Evolutionary conservation across 1,140 invertebrate genomes (phyloP), one percentile per base, ranked within the genome.

Genomic region (Matsumurasca onukii): DNA sequence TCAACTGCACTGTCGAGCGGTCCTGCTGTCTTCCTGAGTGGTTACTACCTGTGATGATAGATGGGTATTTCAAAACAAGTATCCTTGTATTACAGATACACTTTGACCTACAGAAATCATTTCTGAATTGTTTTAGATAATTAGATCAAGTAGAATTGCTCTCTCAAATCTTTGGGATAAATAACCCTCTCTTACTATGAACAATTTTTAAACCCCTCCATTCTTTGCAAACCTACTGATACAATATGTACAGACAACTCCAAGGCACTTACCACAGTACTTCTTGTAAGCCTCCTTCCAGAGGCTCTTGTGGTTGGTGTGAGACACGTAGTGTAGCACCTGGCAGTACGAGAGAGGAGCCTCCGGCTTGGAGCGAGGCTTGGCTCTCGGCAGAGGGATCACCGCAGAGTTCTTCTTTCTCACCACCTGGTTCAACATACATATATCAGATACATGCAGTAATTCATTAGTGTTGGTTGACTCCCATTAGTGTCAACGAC

Each of bases 281-380:
- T 90, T 91, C 75, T 91, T 91, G 74, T 89, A 91, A 3, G 89
- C 86, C 74, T 91, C 86, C 77, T 92, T 92, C 92, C 91, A 94
- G 64, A 93, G 80, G 79, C 91, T 92, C 75, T 88, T 86, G 75
- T 91, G 90, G 82, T 93, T 94, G 31, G 85, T 90, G 76, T 91
- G 86, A 0, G 89, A 86, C 66, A 93, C 88, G 83, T 92, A 92
- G 75, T 90, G 88, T 17, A 93, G 80, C 45, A 92, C 81, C 79
- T 93, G 89, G 9, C 89, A 84, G 76, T 89, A 92, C 24, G 88
- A 86, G 20, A 93, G 80, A 15, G 89, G 85, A 17, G 82, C 74
- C 67, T 88, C 86, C 48, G 81, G 75, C 76, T 81, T 85, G 31
- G 77, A 79, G 70, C 75, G 75, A 70, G 81, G 80, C 48, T 80